A percentile compares a stretch with the other conserved stretches of the same genome.
These are phyloP conservation scores for Charina bottae DNA, from an alignment of 2,113 vertebrate species.

Conservation along the genomic window DNA sequence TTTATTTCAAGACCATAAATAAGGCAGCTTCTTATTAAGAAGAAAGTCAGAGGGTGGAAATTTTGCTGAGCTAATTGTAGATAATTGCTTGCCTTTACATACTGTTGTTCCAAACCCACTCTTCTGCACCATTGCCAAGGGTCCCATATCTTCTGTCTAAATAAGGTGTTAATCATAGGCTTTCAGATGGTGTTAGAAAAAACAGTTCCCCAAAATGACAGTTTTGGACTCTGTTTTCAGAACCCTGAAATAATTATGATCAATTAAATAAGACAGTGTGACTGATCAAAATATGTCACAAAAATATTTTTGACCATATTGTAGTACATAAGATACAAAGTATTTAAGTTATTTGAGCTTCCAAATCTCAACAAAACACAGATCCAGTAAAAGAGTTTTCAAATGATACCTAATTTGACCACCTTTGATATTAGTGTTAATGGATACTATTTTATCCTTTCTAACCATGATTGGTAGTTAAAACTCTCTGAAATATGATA, in stretches of 20 bases:
- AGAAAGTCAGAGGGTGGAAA: neutral
- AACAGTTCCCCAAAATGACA: neutral
- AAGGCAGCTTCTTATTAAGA: neutral
- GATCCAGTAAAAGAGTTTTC: neutral
- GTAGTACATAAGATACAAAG: neutral
- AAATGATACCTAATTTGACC: neutral
- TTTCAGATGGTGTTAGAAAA: neutral
- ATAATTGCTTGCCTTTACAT: neutral
- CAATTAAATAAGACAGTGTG: neutral
- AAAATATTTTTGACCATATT: neutral
- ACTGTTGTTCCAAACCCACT: neutral
- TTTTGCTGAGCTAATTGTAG: neutral
- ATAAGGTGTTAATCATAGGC: neutral
- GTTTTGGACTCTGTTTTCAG: neutral
- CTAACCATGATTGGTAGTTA: neutral
- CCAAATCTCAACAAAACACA: neutral
- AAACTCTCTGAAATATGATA: neutral
- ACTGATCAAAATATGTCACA: neutral
- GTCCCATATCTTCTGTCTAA: neutral
- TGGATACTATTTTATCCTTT: neutral
- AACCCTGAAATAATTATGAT: neutral
- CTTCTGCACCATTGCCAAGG: neutral
- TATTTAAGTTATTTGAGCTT: neutral
- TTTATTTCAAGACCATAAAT: neutral
- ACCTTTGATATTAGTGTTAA: neutral